Evolutionary conservation across 2,113 vertebrate species (phyloP), one percentile per base, ranked within the genome.

Genomic region (Ceyx margarethae): DNA sequence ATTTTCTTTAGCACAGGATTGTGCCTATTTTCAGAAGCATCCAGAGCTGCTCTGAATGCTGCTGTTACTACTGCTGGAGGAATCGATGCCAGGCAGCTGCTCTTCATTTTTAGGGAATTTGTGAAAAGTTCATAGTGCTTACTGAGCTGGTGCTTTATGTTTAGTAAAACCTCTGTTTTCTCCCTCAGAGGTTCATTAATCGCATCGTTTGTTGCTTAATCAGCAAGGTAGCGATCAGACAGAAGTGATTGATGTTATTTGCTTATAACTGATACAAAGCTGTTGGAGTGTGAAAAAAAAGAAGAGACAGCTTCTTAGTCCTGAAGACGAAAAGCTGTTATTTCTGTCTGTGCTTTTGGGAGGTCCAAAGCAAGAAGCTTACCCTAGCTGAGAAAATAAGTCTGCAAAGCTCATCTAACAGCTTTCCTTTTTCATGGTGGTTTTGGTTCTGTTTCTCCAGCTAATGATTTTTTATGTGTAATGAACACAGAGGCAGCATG

Each of bases 81-180:
- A 85, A 75, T 82, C 1, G 0, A 46, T 92, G 89, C 94, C 95
- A 93, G 94, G 84, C 91, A 94, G 85, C 89, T 96, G 96, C 91
- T 95, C 69, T 65, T 93, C 65, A 74, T 95, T 96, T 94, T 68
- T 83, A 71, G 68, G 67, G 79, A 85, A 94, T 87, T 87, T 89
- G 51, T 45, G 78, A 35, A 48, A 82, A 82, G 31, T 51, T 89
- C 21, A 25, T 46, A 42, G 35, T 57, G 46, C 61, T 92, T 61
- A 48, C 61, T 92, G 64, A 48, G 72, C 37, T 85, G 48, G 40
- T 78, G 26, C 37, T 92, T 85, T 65, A 22, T 74, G 40, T 77
- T 77, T 48, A 53, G 25, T 37, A 81, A 77, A 81, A n/a, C 40
- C 53, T 82, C 51, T 83, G 51, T 73, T 91, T 84, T 79, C 45